These are phyloP conservation scores for Phrynosoma blainvillii DNA, from an alignment of 2,113 vertebrate genomes.

Conservation along the genomic window DNA sequence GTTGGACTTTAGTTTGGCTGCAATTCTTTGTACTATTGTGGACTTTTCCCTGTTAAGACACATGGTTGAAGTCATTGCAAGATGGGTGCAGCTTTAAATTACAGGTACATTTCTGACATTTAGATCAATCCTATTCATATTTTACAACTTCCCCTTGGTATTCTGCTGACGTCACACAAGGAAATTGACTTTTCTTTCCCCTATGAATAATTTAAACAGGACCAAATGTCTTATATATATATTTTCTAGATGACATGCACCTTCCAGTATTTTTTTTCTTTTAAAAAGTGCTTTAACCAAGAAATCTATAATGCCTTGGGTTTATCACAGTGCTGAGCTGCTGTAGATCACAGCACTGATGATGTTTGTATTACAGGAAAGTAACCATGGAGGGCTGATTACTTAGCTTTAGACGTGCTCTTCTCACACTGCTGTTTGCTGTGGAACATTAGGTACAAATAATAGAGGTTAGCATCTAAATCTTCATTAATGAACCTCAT, in stretches of 20 bases:
- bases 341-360: not conserved
- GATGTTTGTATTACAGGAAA: not conserved
- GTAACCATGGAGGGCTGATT: not conserved
- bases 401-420: not conserved
- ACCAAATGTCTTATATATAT: constrained; percentile 13
- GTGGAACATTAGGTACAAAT: not conserved
- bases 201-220: constrained; percentile 52
- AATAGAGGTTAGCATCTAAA: not conserved
- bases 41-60: not conserved
- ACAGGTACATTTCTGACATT: constrained; percentile 40
- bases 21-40: not conserved
- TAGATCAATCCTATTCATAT: constrained; percentile 28
- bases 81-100: constrained; percentile 21
- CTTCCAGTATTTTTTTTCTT: constrained; percentile 21
- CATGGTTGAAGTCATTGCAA: not conserved
- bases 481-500: constrained; percentile 1
- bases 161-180: constrained; percentile 31
- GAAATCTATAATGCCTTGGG: not conserved
- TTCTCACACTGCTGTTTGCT: not conserved
- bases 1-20: not conserved
- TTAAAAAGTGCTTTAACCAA: not conserved
- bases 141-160: constrained; percentile 25
- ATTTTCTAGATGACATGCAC: constrained; percentile 21
- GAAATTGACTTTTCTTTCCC: constrained; percentile 34
- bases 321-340: not conserved